Evolutionary conservation across 2,797 vertebrate genomes (phyloP), one percentile per base, ranked within the genome.

Genomic region (Sardinella longiceps): DNA sequence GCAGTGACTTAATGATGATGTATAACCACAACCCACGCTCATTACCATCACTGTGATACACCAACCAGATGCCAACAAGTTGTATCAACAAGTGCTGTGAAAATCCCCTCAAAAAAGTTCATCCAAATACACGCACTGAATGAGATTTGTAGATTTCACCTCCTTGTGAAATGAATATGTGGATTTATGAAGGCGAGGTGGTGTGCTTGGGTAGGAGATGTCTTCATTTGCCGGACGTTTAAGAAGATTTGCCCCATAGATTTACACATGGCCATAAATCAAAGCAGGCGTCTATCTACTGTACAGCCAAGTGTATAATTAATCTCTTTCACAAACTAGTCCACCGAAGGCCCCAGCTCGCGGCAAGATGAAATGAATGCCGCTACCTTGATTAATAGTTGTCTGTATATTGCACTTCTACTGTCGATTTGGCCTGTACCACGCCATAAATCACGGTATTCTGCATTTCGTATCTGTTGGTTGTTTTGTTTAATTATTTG

Each of bases 311-410:
- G 89, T 88, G 87, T 56, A 37, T 93, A 91, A 93, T 89, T 89
- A 88, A 66, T 87, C 87, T 89, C 92, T 91, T 90, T 87, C 20
- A 89, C 88, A 88, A 92, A 91, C 81, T 84, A 77, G 88, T 83
- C 88, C 30, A 9, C 84, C 90, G 90, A 90, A 90, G 82, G 51
- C 82, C 91, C 86, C 66, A 88, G 80, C 88, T 86, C 85, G 85
- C 87, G 83, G 88, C 91, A 86, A 10, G 43, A 84, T 89, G 89
- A 91, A 91, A 92, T 85, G 87, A 88, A 92, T 85, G 89, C 87
- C 89, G 89, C 48, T 56, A 18, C 88, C 89, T 88, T 94, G 93
- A 94, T 95, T 91, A 94, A 95, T 94, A 91, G 87, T 85, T 92
- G 92, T 93, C 90, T 94, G 93, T 91, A 84, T 90, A 84, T 85